Evolutionary conservation across 1,140 invertebrate genomes (phyloP).

Genomic region (Oncopeltus fasciatus): DNA sequence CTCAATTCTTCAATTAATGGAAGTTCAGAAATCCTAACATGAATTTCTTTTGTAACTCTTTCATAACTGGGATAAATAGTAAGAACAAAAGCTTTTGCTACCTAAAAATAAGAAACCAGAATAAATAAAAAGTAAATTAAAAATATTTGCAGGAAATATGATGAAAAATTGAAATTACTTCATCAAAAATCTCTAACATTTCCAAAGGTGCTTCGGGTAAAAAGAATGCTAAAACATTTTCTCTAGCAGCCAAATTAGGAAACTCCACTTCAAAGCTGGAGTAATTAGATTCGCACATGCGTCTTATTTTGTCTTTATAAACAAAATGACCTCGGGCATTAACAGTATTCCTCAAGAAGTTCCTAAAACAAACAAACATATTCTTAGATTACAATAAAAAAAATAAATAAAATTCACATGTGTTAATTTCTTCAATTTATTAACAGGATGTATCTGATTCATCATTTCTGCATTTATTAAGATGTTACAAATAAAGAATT

Average conservation of each 20-base stretch:
- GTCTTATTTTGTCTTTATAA: slow-evolving; percentile 82
- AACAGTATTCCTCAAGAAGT: slow-evolving; percentile 80
- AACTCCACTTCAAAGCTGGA: slow-evolving; percentile 90
- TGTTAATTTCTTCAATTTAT: background rate
- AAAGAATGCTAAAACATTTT: slow-evolving; percentile 90
- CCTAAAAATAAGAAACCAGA: too few species aligned
- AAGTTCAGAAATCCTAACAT: slow-evolving; percentile 86
- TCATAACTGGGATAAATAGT: slow-evolving; percentile 94
- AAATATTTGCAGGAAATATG: too few species aligned
- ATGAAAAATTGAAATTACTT: slow-evolving; percentile 29
- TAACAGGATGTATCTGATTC: background rate
- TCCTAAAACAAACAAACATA: slow-evolving; percentile 28
- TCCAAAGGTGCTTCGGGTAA: slow-evolving; percentile 92
- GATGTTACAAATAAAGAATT: background rate
- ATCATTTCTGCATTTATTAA: background rate
- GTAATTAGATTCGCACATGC: slow-evolving; percentile 87
- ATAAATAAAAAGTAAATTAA: too few species aligned
- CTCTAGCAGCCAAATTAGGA: slow-evolving; percentile 71
- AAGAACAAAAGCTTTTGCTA: slow-evolving; percentile 85
- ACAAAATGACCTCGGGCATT: slow-evolving; percentile 60
- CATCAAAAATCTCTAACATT: slow-evolving; percentile 90
- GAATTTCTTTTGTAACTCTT: slow-evolving; percentile 80
- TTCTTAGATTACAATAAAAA: background rate
- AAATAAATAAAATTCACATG: background rate
- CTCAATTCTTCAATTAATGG: slow-evolving; percentile 92